A percentile compares a stretch with the other conserved stretches of the same genome.
phyloP scores from a whole-genome alignment of 2,797 vertebrate genomes.

The Catostomus latipinnis region DNA sequence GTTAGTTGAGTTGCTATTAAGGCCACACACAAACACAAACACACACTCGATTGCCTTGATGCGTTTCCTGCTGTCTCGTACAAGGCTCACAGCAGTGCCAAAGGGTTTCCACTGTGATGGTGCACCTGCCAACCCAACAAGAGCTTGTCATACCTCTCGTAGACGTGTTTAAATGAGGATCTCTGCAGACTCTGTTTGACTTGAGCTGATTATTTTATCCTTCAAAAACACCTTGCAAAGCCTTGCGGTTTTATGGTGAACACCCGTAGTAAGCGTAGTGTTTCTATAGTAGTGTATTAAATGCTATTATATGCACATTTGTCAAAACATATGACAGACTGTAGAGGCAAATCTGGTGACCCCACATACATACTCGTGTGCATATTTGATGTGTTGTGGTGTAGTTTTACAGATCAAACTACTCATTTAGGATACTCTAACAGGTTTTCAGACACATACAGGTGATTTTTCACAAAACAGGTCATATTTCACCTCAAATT shows the following conservation, averaged over 20 bases:
- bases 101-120: slow-evolving; percentile 49
- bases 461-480: not conserved
- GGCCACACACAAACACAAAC: not conserved
- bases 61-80: slow-evolving; percentile 42
- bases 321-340: not conserved
- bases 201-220: slow-evolving; percentile 8
- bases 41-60: slow-evolving; percentile 33
- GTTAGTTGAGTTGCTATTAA: not conserved
- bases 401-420: slow-evolving; percentile 9
- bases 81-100: slow-evolving; percentile 48
- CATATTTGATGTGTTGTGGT: not conserved
- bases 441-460: not conserved
- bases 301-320: slow-evolving; percentile 14
- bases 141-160: not conserved
- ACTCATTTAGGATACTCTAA: not conserved
- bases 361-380: not conserved
- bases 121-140: slow-evolving; percentile 25
- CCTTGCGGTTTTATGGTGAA: slow-evolving; percentile 40
- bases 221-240: slow-evolving; percentile 17
- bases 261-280: slow-evolving; percentile 11
- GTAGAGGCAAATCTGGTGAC: not conserved
- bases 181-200: slow-evolving; percentile 12
- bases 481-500: not conserved
- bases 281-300: slow-evolving; percentile 23
- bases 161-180: not conserved